phyloP scores from a whole-genome alignment of 2,113 vertebrate species.

The Equus przewalskii region DNA sequence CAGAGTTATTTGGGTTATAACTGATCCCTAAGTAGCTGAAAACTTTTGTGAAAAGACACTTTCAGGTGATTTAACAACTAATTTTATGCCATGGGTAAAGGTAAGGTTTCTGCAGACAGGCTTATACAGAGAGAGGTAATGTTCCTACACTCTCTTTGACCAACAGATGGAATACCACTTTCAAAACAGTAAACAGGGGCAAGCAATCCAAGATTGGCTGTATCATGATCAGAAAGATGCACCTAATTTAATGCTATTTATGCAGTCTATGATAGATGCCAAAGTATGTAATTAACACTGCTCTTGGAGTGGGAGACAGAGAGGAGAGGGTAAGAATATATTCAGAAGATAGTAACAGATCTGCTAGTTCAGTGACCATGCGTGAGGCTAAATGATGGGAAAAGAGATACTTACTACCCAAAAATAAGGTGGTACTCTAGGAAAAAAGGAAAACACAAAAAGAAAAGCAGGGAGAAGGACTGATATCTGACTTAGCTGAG shows the following conservation, averaged over 20 bases:
- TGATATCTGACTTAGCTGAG: neutral
- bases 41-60: neutral
- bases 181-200: neutral
- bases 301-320: neutral
- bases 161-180: neutral
- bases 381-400: neutral
- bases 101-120: neutral
- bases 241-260: neutral
- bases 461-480: neutral
- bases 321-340: neutral
- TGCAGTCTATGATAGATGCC: neutral
- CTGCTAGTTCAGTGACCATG: neutral
- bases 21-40: neutral
- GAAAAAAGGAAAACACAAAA: accelerated
- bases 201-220: neutral
- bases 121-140: neutral
- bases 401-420: neutral
- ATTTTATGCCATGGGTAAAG: neutral
- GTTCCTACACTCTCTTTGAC: neutral
- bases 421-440: neutral
- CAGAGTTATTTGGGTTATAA: neutral
- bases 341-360: neutral
- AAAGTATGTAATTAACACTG: neutral
- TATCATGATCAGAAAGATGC: neutral
- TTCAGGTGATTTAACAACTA: neutral